phyloP scores from a whole-genome alignment of 1,140 invertebrate genomes.

The Lasioglossum albipes region DNA sequence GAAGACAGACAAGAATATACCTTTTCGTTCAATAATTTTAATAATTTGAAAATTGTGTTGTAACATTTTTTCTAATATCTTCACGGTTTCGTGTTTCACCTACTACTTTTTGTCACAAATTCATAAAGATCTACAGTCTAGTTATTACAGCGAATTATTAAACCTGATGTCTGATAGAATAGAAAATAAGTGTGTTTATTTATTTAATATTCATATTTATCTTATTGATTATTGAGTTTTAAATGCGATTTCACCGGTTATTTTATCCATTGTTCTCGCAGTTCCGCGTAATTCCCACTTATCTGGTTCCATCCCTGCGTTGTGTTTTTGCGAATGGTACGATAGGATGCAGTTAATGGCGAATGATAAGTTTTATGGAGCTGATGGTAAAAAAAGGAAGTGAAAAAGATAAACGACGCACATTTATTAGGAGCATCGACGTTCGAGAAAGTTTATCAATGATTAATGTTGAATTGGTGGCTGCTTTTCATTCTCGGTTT shows the following conservation, averaged over 20 bases:
- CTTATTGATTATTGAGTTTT: not conserved
- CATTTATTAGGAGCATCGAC: conserved; percentile 53
- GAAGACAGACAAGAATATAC: too few species aligned
- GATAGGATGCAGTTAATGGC: conserved; percentile 53
- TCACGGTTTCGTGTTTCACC: too few species aligned
- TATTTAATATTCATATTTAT: too few species aligned
- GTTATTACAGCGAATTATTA: too few species aligned
- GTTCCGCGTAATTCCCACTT: not conserved
- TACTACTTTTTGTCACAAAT: too few species aligned
- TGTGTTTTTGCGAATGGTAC: conserved; percentile 34
- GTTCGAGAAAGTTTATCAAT: conserved; percentile 59
- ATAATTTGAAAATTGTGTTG: too few species aligned
- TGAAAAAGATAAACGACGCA: conserved; percentile 51
- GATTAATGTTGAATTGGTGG: conserved; percentile 56
- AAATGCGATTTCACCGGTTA: not conserved
- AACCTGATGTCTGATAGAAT: too few species aligned
- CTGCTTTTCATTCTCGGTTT: not conserved
- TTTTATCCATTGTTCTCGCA: not conserved
- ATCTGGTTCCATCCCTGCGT: not conserved
- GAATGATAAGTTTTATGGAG: conserved; percentile 55
- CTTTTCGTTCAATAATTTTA: too few species aligned
- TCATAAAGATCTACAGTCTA: too few species aligned
- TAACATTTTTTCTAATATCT: too few species aligned
- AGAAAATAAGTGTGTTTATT: too few species aligned
- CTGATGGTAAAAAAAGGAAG: conserved; percentile 39